These are phyloP conservation scores for Cardiocondyla obscurior DNA, from an alignment of 1,140 invertebrate genomes.

Conservation along the genomic window DNA sequence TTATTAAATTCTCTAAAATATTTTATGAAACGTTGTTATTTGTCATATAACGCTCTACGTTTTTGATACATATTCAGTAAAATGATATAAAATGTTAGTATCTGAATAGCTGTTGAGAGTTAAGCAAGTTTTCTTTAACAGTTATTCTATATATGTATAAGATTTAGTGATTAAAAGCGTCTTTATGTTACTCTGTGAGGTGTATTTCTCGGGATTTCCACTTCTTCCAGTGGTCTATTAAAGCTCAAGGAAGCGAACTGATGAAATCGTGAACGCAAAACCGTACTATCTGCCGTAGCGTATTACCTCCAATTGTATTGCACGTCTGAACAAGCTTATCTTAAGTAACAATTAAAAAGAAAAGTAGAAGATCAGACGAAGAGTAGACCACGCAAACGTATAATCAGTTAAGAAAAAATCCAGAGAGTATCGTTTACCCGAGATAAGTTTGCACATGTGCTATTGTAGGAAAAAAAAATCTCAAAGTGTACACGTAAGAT, in stretches of 20 bases:
- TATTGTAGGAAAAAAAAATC: neutral
- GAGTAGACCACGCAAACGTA: neutral
- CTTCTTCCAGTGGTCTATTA: conserved; percentile 58
- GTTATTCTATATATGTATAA: neutral
- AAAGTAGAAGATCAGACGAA: neutral
- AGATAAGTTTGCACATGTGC: conserved; percentile 1
- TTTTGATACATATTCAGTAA: neutral
- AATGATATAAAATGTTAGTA: neutral
- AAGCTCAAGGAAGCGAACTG: conserved; percentile 38
- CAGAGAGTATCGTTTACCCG: neutral
- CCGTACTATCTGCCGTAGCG: conserved; percentile 48
- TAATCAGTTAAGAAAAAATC: conserved; percentile 14
- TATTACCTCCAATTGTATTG: conserved; percentile 36
- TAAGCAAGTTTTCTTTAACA: neutral
- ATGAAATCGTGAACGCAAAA: conserved; percentile 54
- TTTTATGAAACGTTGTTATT: neutral
- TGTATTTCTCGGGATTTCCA: conserved; percentile 53
- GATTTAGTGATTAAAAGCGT: neutral
- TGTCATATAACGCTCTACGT: neutral
- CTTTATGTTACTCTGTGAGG: conserved; percentile 51
- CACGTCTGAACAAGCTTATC: conserved; percentile 19
- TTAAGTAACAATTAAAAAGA: neutral
- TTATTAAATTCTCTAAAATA: neutral
- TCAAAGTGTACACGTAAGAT: neutral
- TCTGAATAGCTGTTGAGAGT: neutral